Evolutionary conservation across 2,888 invertebrate species (phyloP).

Genomic region (Mythimna lalbum): DNA sequence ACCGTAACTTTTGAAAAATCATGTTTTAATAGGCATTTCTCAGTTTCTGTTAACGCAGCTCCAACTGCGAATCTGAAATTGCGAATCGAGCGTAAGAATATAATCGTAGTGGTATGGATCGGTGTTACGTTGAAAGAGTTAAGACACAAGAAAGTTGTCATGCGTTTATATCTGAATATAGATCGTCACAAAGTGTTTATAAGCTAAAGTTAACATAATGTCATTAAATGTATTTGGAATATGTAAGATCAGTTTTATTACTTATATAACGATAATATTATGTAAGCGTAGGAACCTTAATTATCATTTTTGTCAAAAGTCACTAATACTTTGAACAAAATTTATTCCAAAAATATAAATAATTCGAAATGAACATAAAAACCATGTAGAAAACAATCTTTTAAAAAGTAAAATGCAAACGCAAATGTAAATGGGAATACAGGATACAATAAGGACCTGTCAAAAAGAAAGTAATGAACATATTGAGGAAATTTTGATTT

Average conservation of each 20-base stretch:
- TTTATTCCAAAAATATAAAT: slow-evolving; percentile 90
- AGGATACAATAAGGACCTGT: slow-evolving; percentile 88
- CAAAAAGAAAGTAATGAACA: slow-evolving; percentile 87
- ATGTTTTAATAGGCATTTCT: slow-evolving; percentile 13
- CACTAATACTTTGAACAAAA: slow-evolving; percentile 85
- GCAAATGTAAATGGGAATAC: slow-evolving; percentile 81
- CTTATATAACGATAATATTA: slow-evolving; percentile 57
- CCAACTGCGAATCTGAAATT: slow-evolving; percentile 44
- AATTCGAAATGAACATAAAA: slow-evolving; percentile 89
- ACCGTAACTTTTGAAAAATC: slow-evolving; percentile 14
- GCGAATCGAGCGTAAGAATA: slow-evolving; percentile 32
- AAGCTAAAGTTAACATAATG: slow-evolving; percentile 58
- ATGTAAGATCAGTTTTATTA: slow-evolving; percentile 48
- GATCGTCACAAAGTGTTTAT: slow-evolving; percentile 61
- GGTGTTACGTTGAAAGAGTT: slow-evolving; percentile 35
- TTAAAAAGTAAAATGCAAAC: slow-evolving; percentile 85
- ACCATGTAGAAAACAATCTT: slow-evolving; percentile 88
- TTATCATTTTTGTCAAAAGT: slow-evolving; percentile 86
- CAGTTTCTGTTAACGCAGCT: slow-evolving; percentile 21
- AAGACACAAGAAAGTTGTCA: slow-evolving; percentile 60
- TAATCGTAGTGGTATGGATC: slow-evolving; percentile 17
- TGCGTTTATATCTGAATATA: slow-evolving; percentile 66
- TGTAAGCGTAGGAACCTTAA: slow-evolving; percentile 86
- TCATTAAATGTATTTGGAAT: slow-evolving; percentile 54
- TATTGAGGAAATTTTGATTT: slow-evolving; percentile 89